Evolutionary conservation across 53 echinoderm and acorn worm species (phyloP), one percentile per base, ranked within the genome.

Genomic region (Patiria pectinifera): DNA sequence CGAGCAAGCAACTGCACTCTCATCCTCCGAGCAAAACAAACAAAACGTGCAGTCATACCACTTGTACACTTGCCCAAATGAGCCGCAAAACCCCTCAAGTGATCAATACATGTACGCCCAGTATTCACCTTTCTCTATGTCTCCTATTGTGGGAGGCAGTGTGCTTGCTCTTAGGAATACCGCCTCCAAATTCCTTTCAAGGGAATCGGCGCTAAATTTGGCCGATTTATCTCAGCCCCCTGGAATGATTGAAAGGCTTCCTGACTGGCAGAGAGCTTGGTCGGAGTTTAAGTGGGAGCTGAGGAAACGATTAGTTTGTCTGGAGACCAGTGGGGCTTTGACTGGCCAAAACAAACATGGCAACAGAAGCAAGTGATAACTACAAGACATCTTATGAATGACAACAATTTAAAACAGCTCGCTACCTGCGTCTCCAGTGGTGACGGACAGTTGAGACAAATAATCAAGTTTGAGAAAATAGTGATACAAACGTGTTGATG

Each of bases 71-170:
- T 25, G 26, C 77, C 77, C 44, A 77, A 11, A 25, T 77, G 77
- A 77, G 77, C 5, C 19, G 2, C 12, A 46, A 53, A 44, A 43
- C 45, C 3, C 74, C 76, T 46, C 48, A 71, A 86, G 86, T 86
- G 74, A 86, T 86, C 86, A 48, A 47, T 47, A 76, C 66, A 66
- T 66, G 8, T 60, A 66, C 19, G 15, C 71, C 22, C 80, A 79
- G 5, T 2, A 48, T 11, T 26, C 22, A 25, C 23, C 70, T 16
- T 45, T 69, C 45, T 16, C 53, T 87, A 60, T 76, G 76, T 76
- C 76, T 71, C 76, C 44, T 70, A 70, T 18, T 18, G 19, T 70
- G 18, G 4, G 70, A 70, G 18, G 70, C 69, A 60, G 60, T 60
- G 60, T 60, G 70, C 4, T 70, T 26, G 15, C 15, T 78, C 43